These are phyloP conservation scores for Phacellophora camtschatica DNA, from an alignment of 30 jellyfish, hydroid and myxozoan genomes.

Conservation along the genomic window DNA sequence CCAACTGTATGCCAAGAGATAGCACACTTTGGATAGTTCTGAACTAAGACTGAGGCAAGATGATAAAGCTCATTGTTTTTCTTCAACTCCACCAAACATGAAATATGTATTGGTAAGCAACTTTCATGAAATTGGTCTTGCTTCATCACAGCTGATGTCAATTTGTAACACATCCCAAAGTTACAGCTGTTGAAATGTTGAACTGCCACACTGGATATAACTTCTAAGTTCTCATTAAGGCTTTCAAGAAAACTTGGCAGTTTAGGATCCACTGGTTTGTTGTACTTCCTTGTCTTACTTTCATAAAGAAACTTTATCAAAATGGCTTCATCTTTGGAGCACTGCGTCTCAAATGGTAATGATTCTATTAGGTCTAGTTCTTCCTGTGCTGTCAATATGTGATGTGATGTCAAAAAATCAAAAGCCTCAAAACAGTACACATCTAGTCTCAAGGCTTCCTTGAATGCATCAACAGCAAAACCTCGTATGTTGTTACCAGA, in stretches of 20 bases:
- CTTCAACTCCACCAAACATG: conserved; percentile 80
- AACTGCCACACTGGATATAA: conserved; percentile 64
- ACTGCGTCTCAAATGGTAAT: conserved; percentile 70
- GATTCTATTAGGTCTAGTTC: conserved; percentile 72
- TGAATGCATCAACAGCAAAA: conserved; percentile 81
- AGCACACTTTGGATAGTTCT: conserved; percentile 75
- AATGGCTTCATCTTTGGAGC: conserved; percentile 68
- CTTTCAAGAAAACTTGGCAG: conserved; percentile 42
- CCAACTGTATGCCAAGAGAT: conserved; percentile 96
- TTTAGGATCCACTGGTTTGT: conserved; percentile 69
- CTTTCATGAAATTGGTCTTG: conserved; percentile 79
- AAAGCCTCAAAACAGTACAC: conserved; percentile 94
- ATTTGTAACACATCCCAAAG: conserved; percentile 56
- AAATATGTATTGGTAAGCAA: conserved; percentile 81
- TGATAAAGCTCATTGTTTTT: conserved; percentile 79
- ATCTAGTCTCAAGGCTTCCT: conserved; percentile 83
- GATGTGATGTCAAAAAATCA: conserved; percentile 74
- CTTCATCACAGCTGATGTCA: conserved; percentile 60
- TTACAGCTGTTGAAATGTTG: conserved; percentile 80
- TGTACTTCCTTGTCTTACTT: conserved; percentile 52
- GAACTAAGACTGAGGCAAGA: conserved; percentile 70
- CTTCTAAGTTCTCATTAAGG: conserved; percentile 68
- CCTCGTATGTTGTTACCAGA: conserved; percentile 54
- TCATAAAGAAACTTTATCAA: conserved; percentile 58
- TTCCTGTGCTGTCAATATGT: conserved; percentile 72